These are phyloP conservation scores for Nezara viridula DNA, from an alignment of 2,888 invertebrate genomes.

Conservation along the genomic window DNA sequence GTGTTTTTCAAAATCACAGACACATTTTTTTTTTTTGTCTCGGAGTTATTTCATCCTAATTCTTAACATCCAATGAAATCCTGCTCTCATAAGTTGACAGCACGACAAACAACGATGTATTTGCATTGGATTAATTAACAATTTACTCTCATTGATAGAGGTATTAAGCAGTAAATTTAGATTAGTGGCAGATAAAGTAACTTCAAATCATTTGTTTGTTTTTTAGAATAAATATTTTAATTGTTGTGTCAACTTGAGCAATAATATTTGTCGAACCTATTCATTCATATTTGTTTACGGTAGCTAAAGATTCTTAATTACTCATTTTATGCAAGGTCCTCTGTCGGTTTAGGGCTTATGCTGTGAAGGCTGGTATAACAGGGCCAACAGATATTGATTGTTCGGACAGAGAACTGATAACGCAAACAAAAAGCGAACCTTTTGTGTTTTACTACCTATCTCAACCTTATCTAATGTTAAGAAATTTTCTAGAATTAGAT, in stretches of 20 bases:
- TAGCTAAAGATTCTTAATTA: background rate
- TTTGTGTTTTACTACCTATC: background rate
- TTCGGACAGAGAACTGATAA: background rate
- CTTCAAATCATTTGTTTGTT: slow-evolving; percentile 50
- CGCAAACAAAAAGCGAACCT: background rate
- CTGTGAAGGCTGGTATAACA: background rate
- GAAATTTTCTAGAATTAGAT: background rate
- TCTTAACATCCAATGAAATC: slow-evolving; percentile 37
- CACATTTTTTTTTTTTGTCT: background rate
- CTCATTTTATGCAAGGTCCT: background rate
- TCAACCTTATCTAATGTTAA: background rate
- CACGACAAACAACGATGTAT: slow-evolving; percentile 45
- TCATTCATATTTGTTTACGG: slow-evolving; percentile 45
- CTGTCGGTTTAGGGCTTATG: background rate
- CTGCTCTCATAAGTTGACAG: slow-evolving; percentile 37
- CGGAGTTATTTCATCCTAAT: background rate
- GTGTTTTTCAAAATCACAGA: background rate
- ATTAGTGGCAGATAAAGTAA: slow-evolving; percentile 55
- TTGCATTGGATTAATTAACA: slow-evolving; percentile 56
- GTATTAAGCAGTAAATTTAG: slow-evolving; percentile 55
- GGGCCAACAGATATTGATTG: background rate
- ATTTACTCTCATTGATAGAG: slow-evolving; percentile 47
- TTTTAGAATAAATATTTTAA: slow-evolving; percentile 55
- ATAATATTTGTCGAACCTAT: slow-evolving; percentile 54
- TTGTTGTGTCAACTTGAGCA: slow-evolving; percentile 49